Evolutionary conservation across 2,888 invertebrate genomes (phyloP).

Genomic region (Pristionchus fissidentatus): DNA sequence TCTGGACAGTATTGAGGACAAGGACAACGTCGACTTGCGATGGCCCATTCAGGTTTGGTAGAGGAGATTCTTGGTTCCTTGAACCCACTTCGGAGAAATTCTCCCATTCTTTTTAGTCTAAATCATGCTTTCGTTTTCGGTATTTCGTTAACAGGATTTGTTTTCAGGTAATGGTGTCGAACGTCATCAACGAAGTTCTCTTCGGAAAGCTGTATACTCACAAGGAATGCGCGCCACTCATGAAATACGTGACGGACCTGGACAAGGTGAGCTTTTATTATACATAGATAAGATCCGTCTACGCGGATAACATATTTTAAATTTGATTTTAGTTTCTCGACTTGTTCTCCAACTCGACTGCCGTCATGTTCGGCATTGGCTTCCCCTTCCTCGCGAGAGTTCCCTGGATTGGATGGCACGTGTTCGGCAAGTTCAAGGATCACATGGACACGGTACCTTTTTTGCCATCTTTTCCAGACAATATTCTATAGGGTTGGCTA

Average conservation of each 20-base stretch:
- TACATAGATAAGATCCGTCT: too few species aligned
- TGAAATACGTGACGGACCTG: background rate
- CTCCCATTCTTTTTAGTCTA: too few species aligned
- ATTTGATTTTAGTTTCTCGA: conserved; percentile 8
- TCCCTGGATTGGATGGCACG: conserved; percentile 12
- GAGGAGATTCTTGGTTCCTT: too few species aligned
- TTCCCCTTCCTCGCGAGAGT: background rate
- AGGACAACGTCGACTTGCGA: too few species aligned
- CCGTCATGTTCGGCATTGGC: background rate
- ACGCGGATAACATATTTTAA: too few species aligned
- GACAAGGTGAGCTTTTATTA: conserved; percentile 19
- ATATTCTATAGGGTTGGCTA: too few species aligned
- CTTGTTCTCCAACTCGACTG: background rate
- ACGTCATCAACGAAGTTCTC: conserved; percentile 18
- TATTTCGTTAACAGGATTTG: background rate
- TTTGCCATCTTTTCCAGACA: too few species aligned
- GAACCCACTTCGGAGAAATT: too few species aligned
- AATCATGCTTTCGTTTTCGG: too few species aligned
- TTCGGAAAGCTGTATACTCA: background rate
- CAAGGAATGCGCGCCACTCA: background rate
- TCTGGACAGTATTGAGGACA: too few species aligned
- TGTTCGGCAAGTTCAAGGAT: conserved; percentile 16
- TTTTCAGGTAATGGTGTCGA: conserved; percentile 3
- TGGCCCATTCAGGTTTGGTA: too few species aligned
- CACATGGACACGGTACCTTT: background rate